Conservation (phyloP, 2,797 vertebrate species). For the Hippoglossus hippoglossus region DNA sequence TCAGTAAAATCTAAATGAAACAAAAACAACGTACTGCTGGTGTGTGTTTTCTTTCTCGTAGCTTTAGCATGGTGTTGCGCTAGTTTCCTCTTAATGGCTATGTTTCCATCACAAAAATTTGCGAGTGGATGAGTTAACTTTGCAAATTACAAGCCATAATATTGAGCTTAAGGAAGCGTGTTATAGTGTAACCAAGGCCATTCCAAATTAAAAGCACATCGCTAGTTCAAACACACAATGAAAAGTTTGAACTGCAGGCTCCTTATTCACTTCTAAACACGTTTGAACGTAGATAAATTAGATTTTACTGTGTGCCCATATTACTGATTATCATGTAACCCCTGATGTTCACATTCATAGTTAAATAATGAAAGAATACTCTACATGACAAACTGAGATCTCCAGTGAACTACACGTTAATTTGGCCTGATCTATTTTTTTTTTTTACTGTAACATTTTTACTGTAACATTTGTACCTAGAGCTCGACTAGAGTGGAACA, state of each 20-base stretch:
- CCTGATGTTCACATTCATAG: constrained; percentile 59
- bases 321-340: constrained; percentile 34
- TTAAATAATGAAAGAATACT: constrained; percentile 28
- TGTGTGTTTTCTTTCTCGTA: constrained; percentile 39
- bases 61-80: constrained; percentile 26
- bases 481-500: constrained; percentile 32
- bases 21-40: constrained; percentile 52
- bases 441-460: no score
- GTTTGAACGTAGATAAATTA: constrained; percentile 38
- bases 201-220: constrained; percentile 27
- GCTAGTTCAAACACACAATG: constrained; percentile 12
- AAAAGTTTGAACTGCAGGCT: constrained; percentile 1
- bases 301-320: constrained; percentile 36
- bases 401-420: constrained; percentile 48
- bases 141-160: constrained; percentile 12
- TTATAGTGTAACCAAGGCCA: constrained; percentile 23
- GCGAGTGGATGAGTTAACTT: constrained; percentile 19
- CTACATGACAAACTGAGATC: constrained; percentile 29
- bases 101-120: constrained; percentile 66
- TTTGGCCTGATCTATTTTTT: constrained; percentile 33
- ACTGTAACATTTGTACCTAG: constrained; percentile 11
- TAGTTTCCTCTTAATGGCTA: constrained; percentile 53
- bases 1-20: constrained; percentile 60
- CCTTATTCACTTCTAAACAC: constrained; percentile 1
- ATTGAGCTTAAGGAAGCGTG: constrained; percentile 2